Evolutionary conservation across 2,888 invertebrate genomes (phyloP), one percentile per base, ranked within the genome.

Genomic region (Lomographa bimaculata): DNA sequence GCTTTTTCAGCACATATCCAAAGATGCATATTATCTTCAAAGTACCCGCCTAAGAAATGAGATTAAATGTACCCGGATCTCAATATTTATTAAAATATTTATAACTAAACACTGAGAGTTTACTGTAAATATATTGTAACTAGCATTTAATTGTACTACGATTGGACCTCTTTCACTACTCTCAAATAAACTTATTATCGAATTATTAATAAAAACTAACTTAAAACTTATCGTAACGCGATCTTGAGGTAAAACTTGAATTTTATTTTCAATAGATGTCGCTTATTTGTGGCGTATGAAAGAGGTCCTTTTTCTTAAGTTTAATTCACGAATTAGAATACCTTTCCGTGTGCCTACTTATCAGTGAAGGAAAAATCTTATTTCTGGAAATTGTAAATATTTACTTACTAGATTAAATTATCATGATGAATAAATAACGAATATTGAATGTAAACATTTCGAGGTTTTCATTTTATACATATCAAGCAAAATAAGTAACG

Each of bases 391-490:
- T 60, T 62, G 58, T 53, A 57, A 53, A 60, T 68, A 69, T 64
- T 66, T 60, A 68, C 19, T 24, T 41, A 33, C 53, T 57, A 60
- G 51, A 55, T 60, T 60, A 54, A 55, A 51, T 35, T 43, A 41
- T 44, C 35, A 25, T 39, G 30, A 21, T 33, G 2, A 14, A 14
- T 14, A 14, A n/a, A n/a, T n/a, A n/a, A n/a, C n/a, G n/a, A 42
- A 42, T 45, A 46, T 44, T 42, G 39, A 49, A 51, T 60, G 60
- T 58, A 52, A 56, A 58, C 55, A 60, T 40, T 50, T 56, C 21
- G 82, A 81, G 81, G 83, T 86, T 87, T 85, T 86, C 72, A 74
- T 85, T 87, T 85, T 71, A 85, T 81, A 86, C 87, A 87, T 87
- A 87, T 87, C 87, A 87, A 62, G 64, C 60, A 62, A 71, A 76